Percentiles rank a stretch among this genome's conserved stretches.
These are phyloP conservation scores for Cololabis saira DNA, from an alignment of 2,113 vertebrate species.

Conservation along the genomic window DNA sequence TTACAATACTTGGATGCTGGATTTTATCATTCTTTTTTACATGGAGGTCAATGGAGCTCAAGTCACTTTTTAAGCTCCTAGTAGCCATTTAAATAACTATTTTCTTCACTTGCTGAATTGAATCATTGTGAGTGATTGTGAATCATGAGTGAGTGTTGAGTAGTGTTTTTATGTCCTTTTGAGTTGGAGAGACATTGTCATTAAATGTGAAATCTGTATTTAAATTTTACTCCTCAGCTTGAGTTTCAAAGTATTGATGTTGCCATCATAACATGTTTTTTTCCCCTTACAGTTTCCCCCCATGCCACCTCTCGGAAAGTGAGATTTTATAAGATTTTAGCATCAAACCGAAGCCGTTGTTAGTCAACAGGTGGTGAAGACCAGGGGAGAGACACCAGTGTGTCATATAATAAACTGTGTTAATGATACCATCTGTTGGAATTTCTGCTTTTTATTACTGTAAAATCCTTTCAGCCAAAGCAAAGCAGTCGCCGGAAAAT, in stretches of 20 bases:
- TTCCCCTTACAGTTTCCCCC: constrained; percentile 9
- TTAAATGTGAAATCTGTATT: constrained; percentile 55
- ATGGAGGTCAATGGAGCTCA: too few relatives aligned
- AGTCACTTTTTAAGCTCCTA: too few relatives aligned
- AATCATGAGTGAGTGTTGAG: too few relatives aligned
- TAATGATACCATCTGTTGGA: constrained; percentile 72
- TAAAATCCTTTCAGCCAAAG: constrained; percentile 35
- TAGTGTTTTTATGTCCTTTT: neutral
- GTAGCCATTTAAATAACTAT: too few relatives aligned
- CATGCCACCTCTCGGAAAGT: constrained; percentile 1
- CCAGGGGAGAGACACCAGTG: constrained; percentile 37
- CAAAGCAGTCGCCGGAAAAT: constrained; percentile 3
- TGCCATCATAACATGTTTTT: constrained; percentile 32
- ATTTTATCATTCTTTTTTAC: too few relatives aligned
- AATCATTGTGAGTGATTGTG: too few relatives aligned
- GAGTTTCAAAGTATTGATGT: constrained; percentile 51
- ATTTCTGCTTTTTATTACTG: constrained; percentile 41
- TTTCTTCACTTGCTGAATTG: too few relatives aligned
- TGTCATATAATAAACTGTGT: constrained; percentile 60
- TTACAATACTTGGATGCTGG: too few relatives aligned
- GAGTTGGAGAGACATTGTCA: constrained; percentile 37
- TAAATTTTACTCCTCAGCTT: constrained; percentile 41
- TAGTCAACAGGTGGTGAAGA: constrained; percentile 70
- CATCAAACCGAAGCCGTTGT: constrained; percentile 56
- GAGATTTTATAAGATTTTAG: constrained; percentile 19